A percentile compares a stretch with the other conserved stretches of the same genome.
Evolutionary conservation across 1,140 invertebrate species (phyloP).

Genomic region (Tetragonula clypearis): DNA sequence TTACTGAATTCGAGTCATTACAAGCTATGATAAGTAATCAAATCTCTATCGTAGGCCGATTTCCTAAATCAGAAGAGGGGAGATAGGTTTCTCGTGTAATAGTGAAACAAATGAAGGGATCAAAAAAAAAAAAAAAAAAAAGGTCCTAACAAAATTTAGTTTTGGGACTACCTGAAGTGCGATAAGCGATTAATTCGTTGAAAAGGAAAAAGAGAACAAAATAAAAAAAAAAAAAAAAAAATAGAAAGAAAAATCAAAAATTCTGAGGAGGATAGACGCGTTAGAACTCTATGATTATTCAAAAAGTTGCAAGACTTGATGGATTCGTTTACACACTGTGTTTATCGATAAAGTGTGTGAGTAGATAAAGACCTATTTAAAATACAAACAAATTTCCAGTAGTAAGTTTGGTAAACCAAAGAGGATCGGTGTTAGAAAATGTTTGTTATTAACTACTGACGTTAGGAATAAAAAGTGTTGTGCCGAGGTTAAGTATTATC

Average conservation of each 20-base stretch:
- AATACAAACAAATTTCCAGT: slow-evolving; percentile 25
- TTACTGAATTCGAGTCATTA: slow-evolving; percentile 7
- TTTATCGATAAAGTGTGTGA: slow-evolving; percentile 37
- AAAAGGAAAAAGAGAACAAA: neutral
- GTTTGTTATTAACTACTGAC: slow-evolving; percentile 19
- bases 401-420: slow-evolving; percentile 48
- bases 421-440: slow-evolving; percentile 36
- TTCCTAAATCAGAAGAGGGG: neutral
- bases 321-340: slow-evolving; percentile 27
- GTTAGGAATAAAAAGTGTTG: neutral
- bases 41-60: neutral
- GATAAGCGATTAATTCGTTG: slow-evolving; percentile 1
- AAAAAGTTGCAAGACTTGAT: slow-evolving; percentile 30
- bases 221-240: neutral
- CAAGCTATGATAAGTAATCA: slow-evolving; percentile 13
- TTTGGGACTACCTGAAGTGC: slow-evolving; percentile 1
- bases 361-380: slow-evolving; percentile 27
- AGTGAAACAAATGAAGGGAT: slow-evolving; percentile 31
- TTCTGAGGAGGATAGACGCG: neutral
- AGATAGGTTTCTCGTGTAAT: neutral
- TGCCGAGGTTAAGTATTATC: neutral
- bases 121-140: slow-evolving; percentile 49
- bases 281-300: slow-evolving; percentile 34
- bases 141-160: slow-evolving; percentile 15
- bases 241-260: slow-evolving; percentile 24